Evolutionary conservation across 2,113 vertebrate species (phyloP).

Genomic region (Gadus macrocephalus): DNA sequence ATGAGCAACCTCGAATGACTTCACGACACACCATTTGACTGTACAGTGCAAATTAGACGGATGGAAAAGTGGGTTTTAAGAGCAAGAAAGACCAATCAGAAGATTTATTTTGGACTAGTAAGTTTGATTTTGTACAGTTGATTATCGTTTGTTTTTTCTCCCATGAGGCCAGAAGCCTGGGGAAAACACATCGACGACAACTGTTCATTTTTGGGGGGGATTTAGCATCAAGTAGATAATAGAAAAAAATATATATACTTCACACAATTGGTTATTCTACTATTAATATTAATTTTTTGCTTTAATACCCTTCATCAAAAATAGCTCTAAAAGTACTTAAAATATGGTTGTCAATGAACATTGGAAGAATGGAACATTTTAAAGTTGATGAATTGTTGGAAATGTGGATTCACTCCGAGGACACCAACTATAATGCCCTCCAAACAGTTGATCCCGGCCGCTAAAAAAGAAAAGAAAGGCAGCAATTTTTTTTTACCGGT

Average conservation of each 20-base stretch:
- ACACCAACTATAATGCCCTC: slow-evolving; percentile 4
- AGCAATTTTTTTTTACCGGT: slow-evolving; percentile 44
- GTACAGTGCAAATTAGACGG: slow-evolving; percentile 60
- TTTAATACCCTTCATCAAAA: slow-evolving; percentile 45
- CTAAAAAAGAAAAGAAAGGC: slow-evolving; percentile 33
- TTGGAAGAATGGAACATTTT: slow-evolving; percentile 31
- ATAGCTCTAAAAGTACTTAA: slow-evolving; percentile 43
- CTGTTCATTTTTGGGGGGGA: slow-evolving; percentile 22
- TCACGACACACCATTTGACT: slow-evolving; percentile 48
- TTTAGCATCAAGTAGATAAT: slow-evolving; percentile 9
- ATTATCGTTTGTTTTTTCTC: slow-evolving; percentile 17
- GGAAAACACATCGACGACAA: neutral
- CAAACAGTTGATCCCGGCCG: slow-evolving; percentile 33
- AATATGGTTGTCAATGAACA: slow-evolving; percentile 32
- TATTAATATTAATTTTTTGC: slow-evolving; percentile 22
- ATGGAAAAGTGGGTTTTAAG: slow-evolving; percentile 18
- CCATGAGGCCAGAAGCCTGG: neutral
- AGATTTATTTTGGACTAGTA: slow-evolving; percentile 9
- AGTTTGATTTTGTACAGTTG: slow-evolving; percentile 34
- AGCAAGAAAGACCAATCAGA: slow-evolving; percentile 38
- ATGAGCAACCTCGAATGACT: slow-evolving; percentile 43
- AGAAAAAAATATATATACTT: slow-evolving; percentile 24
- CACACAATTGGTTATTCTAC: slow-evolving; percentile 4
- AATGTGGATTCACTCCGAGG: slow-evolving; percentile 23
- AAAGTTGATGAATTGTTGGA: neutral